Conservation (phyloP, 2,888 invertebrate genomes). For the Eupithecia vulgata region DNA sequence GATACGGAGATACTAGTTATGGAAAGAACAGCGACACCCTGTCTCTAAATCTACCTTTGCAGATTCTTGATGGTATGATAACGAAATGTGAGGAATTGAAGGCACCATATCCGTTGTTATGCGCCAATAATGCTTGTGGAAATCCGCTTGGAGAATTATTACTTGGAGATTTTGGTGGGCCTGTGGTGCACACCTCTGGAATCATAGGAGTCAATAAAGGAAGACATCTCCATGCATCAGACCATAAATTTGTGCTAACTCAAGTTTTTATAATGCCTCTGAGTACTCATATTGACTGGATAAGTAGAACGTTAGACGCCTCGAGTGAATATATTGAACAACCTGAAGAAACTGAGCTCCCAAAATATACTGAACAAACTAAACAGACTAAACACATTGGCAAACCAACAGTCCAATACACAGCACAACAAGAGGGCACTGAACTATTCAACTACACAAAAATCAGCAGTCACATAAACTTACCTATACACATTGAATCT, state of each 20-base stretch:
- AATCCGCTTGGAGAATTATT: background rate
- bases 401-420: too few species aligned
- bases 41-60: background rate
- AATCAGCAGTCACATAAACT: too few species aligned
- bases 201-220: background rate
- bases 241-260: background rate
- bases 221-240: slow-evolving; percentile 2
- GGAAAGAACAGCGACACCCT: background rate
- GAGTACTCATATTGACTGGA: background rate
- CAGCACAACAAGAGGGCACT: too few species aligned
- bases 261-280: slow-evolving; percentile 3
- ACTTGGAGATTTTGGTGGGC: background rate
- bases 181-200: background rate
- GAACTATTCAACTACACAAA: too few species aligned
- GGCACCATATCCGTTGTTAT: slow-evolving; percentile 11
- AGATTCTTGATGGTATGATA: background rate
- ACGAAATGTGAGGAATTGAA: background rate
- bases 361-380: too few species aligned
- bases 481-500: too few species aligned
- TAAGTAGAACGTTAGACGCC: background rate
- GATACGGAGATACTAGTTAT: background rate
- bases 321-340: too few species aligned
- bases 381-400: too few species aligned
- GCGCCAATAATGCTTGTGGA: background rate
- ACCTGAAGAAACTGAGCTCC: too few species aligned